Base-by-base conservation (phyloP, 2,888 invertebrate genomes). In the Trissolcus japonicus region DNA sequence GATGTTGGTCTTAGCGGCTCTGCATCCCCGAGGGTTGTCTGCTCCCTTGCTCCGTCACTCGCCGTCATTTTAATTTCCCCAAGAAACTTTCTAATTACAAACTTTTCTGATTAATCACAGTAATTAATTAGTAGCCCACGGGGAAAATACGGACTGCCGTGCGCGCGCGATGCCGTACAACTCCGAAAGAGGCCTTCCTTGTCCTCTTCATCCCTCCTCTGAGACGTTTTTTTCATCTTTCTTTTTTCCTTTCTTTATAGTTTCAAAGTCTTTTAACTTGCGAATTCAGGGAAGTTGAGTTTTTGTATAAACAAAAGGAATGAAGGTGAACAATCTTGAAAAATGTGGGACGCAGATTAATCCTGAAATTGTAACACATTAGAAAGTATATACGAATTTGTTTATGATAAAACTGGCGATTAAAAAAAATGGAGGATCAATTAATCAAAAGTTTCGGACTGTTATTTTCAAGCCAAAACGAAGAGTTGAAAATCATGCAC, bases 81-180 rank as follows among this genome's bases (percentile, higher is more conserved):
- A 89, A 88, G 90, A 90, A 91, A 91, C 91, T 91, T 91, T 91
- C 90, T 91, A 91, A 91, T 91, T 91, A 90, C 90, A 85, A 91
- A 91, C 90, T 91, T 91, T 91, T 90, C 90, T 91, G 90, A 91
- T 91, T 91, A 91, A 91, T 91, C 91, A 91, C 90, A 90, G 90
- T 91, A 91, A 91, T 91, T 91, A 91, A 91, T 91, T 91, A 91
- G 90, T 90, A 86, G 86, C 85, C 83, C 80, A 79, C 82, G 81
- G 83, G 79, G 75, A 79, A 79, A 79, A 79, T 75, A 65, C 75
- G 69, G 65, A 74, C 74, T 66, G 66, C 77, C 67, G 61, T 59
- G 74, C 65, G 65, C 79, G 67, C 65, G 63, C 74, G 71, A 60
- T 72, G 60, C 72, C 62, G 65, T 73, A 66, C 69, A 72, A 68